These are phyloP conservation scores for Xerus inauris DNA, from an alignment of 2,113 vertebrate species.

Conservation along the genomic window DNA sequence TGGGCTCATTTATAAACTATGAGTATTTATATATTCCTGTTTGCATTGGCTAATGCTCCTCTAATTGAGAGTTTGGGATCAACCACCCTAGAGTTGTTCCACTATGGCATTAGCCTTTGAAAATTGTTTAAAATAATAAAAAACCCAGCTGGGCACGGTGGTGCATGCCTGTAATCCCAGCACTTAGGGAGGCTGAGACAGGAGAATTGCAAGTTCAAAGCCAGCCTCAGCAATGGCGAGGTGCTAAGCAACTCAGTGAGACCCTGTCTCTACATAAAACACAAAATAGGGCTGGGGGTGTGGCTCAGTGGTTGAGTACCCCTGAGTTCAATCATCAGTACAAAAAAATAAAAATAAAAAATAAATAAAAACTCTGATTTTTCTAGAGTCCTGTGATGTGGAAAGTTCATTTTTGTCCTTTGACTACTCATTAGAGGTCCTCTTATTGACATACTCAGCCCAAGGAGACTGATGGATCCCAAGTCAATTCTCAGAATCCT, in stretches of 20 bases:
- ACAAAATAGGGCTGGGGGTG: too few species aligned
- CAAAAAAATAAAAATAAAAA: too few species aligned
- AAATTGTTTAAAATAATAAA: slow-evolving; percentile 68
- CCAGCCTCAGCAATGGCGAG: too few species aligned
- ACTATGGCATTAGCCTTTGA: slow-evolving; percentile 42
- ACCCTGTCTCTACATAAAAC: too few species aligned
- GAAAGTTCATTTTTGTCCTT: slow-evolving; percentile 48
- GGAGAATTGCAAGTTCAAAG: too few species aligned
- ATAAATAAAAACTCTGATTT: too few species aligned
- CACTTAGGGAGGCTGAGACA: too few species aligned
- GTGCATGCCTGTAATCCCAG: too few species aligned
- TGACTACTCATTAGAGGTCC: neutral
- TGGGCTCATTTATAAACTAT: neutral
- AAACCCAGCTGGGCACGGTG: too few species aligned
- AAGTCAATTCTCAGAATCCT: neutral
- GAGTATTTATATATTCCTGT: slow-evolving; percentile 33
- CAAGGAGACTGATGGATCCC: neutral
- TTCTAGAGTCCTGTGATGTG: slow-evolving; percentile 51
- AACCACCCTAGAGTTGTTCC: neutral
- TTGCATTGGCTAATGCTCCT: neutral
- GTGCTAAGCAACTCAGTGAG: too few species aligned
- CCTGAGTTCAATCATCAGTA: too few species aligned
- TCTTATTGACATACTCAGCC: neutral
- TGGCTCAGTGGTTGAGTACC: too few species aligned
- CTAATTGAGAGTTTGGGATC: slow-evolving; percentile 9